These are phyloP conservation scores for Caenorhabditis angaria DNA, from an alignment of 2,888 invertebrate genomes.

Conservation along the genomic window DNA sequence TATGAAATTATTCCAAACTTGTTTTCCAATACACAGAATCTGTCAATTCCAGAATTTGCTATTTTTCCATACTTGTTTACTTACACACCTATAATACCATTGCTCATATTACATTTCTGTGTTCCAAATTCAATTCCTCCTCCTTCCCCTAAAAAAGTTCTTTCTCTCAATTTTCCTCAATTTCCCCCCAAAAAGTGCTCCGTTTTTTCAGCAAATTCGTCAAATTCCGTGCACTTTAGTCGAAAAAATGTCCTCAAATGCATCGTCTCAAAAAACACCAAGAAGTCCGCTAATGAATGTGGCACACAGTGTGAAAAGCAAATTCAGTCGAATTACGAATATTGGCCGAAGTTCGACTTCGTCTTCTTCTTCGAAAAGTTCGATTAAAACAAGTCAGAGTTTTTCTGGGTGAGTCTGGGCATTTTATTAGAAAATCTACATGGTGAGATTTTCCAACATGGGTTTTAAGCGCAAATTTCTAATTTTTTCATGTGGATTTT, in stretches of 20 bases:
- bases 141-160: no score
- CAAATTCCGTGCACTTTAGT: neutral
- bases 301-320: conserved; percentile 65
- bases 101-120: no score
- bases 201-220: neutral
- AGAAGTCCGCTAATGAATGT: conserved; percentile 68
- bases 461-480: no score
- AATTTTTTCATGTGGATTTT: no score
- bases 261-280: conserved; percentile 43
- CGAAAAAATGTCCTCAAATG: conserved; percentile 23
- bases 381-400: conserved; percentile 46
- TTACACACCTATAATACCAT: no score
- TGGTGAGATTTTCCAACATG: no score
- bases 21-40: no score
- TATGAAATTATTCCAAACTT: no score
- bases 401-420: conserved; percentile 47
- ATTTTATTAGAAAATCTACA: no score
- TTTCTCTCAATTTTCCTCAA: neutral
- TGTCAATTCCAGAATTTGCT: no score
- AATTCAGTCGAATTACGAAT: conserved; percentile 46
- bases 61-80: no score
- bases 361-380: neutral
- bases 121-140: no score
- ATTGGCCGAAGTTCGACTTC: conserved; percentile 27
- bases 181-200: neutral